Conservation (phyloP, 2,797 vertebrate species). For the Antrozous pallidus region DNA sequence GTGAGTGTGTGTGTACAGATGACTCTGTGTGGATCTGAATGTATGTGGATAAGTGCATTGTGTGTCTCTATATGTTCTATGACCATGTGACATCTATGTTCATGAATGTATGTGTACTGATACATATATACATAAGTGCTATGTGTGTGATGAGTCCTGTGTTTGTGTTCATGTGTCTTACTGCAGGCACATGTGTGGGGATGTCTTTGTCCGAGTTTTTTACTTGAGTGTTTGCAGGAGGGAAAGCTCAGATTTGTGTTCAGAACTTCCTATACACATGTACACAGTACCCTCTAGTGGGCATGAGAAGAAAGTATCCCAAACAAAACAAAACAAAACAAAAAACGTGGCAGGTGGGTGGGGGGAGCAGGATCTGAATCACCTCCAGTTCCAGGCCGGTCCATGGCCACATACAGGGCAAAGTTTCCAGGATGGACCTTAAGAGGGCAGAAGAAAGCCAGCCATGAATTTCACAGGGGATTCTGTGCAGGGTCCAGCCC, state of each 20-base stretch:
- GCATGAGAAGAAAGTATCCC: neutral
- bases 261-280: neutral
- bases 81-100: neutral
- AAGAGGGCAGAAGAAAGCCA: neutral
- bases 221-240: neutral
- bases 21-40: neutral
- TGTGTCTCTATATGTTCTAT: neutral
- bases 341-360: neutral
- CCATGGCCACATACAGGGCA: rapidly evolving
- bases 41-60: neutral
- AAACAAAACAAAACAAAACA: neutral
- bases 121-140: neutral
- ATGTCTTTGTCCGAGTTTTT: slow-evolving; percentile 63
- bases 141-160: neutral
- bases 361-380: neutral
- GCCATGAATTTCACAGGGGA: neutral
- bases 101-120: neutral
- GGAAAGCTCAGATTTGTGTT: neutral
- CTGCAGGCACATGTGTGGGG: neutral
- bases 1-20: neutral
- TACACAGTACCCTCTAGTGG: slow-evolving; percentile 70
- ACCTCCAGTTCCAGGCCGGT: neutral
- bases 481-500: neutral
- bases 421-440: neutral
- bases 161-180: slow-evolving; percentile 14